Evolutionary conservation across 2,888 invertebrate species (phyloP), one percentile per base, ranked within the genome.

Genomic region (Congeria kusceri): DNA sequence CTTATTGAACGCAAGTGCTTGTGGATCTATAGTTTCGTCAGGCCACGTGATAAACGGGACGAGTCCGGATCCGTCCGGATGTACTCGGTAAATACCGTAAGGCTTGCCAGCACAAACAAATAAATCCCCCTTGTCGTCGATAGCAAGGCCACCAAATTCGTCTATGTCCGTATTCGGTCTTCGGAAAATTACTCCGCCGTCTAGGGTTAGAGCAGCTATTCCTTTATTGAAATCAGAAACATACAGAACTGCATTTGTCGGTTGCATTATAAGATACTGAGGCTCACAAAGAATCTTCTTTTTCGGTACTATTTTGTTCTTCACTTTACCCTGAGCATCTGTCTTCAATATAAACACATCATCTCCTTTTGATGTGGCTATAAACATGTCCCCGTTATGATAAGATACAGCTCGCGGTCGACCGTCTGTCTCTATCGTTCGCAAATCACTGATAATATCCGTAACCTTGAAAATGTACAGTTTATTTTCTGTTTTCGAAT

Each of bases 101-200:
- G 82, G 82, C 32, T 76, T 78, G 28, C 82, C 82, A 18, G 82
- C 82, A 56, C 78, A 82, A 5, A 76, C 59, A 53, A 76, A 79
- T 27, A 79, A 56, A 20, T 66, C 63, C 39, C 76, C 78, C 25
- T 57, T 57, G n/a, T 29, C 47, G 44, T 79, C 82, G 3, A 73
- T 69, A 15, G 82, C 75, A 15, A 82, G 72, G 18, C 82, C 82
- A 3, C 82, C 78, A 20, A 72, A 78, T 57, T 82, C 78, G 18
- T 72, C 72, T 20, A 78, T 62, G 23, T 58, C 53, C 23, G 63
- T 73, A 18, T 66, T 71, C 2, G 63, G 61, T 5, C 73, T 32
- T 20, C 63, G 47, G 57, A 78, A 73, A 20, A 69, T 27, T 11
- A 76, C 73, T 13, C 49, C 53, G 18, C 82, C 82, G 39, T 76